Evolutionary conservation across 2,113 vertebrate genomes (phyloP).

Genomic region (Melanerpes aurifrons): DNA sequence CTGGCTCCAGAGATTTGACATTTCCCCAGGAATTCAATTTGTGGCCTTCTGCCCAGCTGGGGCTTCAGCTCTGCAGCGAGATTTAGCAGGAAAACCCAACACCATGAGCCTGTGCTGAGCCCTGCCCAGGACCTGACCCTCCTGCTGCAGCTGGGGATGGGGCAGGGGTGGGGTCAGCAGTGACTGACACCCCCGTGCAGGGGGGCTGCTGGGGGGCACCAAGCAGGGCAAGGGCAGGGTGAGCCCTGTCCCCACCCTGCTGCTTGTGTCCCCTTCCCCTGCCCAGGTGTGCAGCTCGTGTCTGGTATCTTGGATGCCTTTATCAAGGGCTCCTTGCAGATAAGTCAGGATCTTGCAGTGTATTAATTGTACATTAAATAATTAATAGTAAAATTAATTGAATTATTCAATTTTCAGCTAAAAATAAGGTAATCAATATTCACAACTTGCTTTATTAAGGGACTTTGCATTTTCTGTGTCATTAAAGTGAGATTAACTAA

Average conservation of each 20-base stretch:
- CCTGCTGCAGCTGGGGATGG: background rate
- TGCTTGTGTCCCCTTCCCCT: accelerated
- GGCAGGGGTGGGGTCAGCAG: background rate
- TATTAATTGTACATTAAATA: slow-evolving; percentile 92
- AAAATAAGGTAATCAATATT: slow-evolving; percentile 93
- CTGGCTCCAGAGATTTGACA: background rate
- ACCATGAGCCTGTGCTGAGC: background rate
- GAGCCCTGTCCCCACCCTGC: no score
- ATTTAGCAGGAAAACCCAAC: background rate
- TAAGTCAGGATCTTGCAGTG: slow-evolving; percentile 65
- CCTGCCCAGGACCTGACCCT: background rate
- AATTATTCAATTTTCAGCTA: slow-evolving; percentile 91
- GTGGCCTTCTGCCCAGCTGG: background rate
- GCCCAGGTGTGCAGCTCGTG: accelerated
- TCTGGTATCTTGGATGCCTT: background rate
- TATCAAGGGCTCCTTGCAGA: background rate
- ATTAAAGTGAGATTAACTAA: slow-evolving; percentile 82
- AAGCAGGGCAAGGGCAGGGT: accelerated
- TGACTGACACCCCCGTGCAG: accelerated
- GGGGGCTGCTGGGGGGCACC: accelerated
- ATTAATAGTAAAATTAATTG: slow-evolving; percentile 94
- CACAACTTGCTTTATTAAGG: slow-evolving; percentile 87
- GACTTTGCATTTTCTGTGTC: slow-evolving; percentile 84
- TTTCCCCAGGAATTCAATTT: background rate
- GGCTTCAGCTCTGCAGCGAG: background rate